Conservation (phyloP, 2,797 vertebrate genomes). For the Myotis vivesi region DNA sequence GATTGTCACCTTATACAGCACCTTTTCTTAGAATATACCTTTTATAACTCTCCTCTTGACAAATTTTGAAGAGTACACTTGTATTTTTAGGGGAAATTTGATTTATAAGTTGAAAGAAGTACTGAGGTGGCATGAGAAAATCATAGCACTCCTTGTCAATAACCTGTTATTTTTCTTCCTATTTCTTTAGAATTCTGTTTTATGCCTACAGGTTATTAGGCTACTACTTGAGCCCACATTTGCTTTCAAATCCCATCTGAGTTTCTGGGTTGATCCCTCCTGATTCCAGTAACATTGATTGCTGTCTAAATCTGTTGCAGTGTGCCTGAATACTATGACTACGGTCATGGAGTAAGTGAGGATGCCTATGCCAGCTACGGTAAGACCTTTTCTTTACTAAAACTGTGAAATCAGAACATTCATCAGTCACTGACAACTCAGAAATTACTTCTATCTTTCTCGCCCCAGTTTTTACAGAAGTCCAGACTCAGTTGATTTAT, state of each 20-base stretch:
- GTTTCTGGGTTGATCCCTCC: conserved; percentile 60
- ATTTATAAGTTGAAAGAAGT: conserved; percentile 36
- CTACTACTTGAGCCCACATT: conserved; percentile 1
- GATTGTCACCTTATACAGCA: neutral
- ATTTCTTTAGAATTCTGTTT: conserved; percentile 46
- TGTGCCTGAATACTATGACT: conserved; percentile 97
- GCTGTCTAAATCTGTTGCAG: conserved; percentile 87
- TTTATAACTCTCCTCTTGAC: conserved; percentile 36
- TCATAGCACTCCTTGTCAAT: neutral
- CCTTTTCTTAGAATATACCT: conserved; percentile 42
- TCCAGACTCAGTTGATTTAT: conserved; percentile 74
- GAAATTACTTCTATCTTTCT: conserved; percentile 74
- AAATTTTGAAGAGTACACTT: conserved; percentile 45
- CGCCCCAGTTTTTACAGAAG: conserved; percentile 70
- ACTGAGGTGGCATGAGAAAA: neutral
- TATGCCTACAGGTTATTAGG: neutral
- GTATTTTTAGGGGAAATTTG: conserved; percentile 61
- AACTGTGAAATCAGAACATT: conserved; percentile 74
- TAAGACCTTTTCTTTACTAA: conserved; percentile 85
- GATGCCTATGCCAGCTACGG: conserved; percentile 97
- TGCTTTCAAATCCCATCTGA: conserved; percentile 49
- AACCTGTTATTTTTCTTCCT: conserved; percentile 35
- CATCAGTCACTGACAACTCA: conserved; percentile 73
- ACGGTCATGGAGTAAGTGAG: conserved; percentile 92
- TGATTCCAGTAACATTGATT: conserved; percentile 72